Conservation (phyloP, 2,888 invertebrate species). For the Hylaea fasciaria region DNA sequence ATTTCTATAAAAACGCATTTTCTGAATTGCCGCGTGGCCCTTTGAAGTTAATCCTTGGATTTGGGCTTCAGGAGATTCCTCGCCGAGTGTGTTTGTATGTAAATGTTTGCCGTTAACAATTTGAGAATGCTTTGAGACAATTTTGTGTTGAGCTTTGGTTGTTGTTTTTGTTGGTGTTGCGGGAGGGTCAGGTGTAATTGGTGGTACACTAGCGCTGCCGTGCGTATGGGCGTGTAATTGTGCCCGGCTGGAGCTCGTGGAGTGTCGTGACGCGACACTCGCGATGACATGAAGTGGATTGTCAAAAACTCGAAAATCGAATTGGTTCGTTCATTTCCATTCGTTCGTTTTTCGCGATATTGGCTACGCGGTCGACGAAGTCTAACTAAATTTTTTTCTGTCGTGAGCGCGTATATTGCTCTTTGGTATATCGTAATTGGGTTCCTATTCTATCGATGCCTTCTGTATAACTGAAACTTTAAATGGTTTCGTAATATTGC, state of each 20-base stretch:
- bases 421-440: constrained; percentile 17
- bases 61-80: constrained; percentile 60
- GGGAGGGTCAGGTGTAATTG: constrained; percentile 48
- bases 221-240: constrained; percentile 61
- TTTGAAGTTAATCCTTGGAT: constrained; percentile 82
- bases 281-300: constrained; percentile 61
- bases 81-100: constrained; percentile 56
- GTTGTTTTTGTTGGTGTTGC: constrained; percentile 25
- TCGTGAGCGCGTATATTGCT: constrained; percentile 23
- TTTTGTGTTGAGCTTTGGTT: constrained; percentile 47
- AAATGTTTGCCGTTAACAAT: constrained; percentile 61
- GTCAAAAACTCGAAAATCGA: constrained; percentile 69
- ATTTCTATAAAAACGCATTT: constrained; percentile 82
- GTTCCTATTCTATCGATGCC: constrained; percentile 8
- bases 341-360: constrained; percentile 51
- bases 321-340: constrained; percentile 55
- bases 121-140: constrained; percentile 56
- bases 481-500: background rate
- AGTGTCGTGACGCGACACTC: constrained; percentile 34
- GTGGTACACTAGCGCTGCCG: constrained; percentile 54
- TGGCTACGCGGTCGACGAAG: constrained; percentile 33
- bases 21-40: constrained; percentile 70
- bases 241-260: constrained; percentile 53
- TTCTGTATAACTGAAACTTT: constrained; percentile 4
- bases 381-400: constrained; percentile 38